Evolutionary conservation across 2,888 invertebrate species (phyloP).

Genomic region (Conomelus anceps): DNA sequence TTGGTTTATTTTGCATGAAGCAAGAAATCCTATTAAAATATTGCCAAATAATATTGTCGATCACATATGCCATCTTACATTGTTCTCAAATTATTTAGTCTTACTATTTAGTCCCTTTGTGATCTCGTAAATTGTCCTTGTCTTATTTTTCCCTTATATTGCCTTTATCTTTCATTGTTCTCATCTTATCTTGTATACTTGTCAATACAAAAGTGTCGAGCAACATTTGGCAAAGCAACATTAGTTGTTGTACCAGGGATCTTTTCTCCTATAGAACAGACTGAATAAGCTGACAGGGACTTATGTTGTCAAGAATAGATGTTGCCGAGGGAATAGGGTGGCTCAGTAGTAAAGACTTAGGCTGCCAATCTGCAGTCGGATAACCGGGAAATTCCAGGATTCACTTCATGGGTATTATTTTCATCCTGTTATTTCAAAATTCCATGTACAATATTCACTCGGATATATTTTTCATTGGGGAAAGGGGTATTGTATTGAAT

Average conservation of each 20-base stretch:
- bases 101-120: no score
- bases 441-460: background rate
- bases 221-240: background rate
- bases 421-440: background rate
- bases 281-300: background rate
- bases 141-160: background rate
- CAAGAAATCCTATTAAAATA: background rate
- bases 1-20: no score
- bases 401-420: background rate
- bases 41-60: no score
- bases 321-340: background rate
- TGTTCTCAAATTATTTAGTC: no score
- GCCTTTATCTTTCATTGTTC: no score
- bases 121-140: background rate
- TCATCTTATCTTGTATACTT: background rate
- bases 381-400: background rate
- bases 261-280: background rate
- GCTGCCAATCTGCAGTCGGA: background rate
- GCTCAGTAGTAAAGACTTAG: background rate
- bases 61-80: no score
- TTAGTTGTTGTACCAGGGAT: background rate
- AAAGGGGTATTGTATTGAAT: no score
- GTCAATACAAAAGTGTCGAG: background rate
- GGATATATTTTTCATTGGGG: background rate
- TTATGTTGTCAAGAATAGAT: background rate